phyloP scores from a whole-genome alignment of 1,140 invertebrate genomes.

The Periplaneta americana region DNA sequence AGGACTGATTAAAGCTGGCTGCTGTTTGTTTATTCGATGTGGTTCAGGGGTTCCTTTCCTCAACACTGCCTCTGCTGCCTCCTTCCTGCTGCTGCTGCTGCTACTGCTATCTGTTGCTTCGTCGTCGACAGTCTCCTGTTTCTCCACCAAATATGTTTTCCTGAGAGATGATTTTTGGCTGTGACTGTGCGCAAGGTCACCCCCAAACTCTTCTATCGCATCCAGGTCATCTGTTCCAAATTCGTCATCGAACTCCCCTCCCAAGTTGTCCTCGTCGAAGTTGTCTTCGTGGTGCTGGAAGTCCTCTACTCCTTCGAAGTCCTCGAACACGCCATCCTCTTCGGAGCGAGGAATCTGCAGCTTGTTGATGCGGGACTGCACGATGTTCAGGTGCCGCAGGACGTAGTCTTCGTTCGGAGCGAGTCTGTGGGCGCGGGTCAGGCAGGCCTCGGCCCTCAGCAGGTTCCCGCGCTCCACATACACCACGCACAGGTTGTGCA shows the following conservation, averaged over 20 bases:
- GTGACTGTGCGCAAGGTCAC: not conserved
- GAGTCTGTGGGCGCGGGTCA: constrained; percentile 68
- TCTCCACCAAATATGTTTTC: not conserved
- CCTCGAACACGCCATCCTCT: not conserved
- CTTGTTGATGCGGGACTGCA: constrained; percentile 56
- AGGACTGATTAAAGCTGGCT: not conserved
- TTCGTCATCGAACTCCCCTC: not conserved
- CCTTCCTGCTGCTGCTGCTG: too few species aligned
- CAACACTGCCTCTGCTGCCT: too few species aligned
- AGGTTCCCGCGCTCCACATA: constrained; percentile 87
- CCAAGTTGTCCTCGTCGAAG: not conserved
- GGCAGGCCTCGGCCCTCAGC: constrained; percentile 73
- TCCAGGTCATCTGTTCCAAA: not conserved
- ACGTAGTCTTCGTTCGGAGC: constrained; percentile 90
- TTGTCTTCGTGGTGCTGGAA: not conserved
- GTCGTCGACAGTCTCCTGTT: not conserved
- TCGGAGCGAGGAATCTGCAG: constrained; percentile 6
- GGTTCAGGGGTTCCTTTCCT: not conserved
- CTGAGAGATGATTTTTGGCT: not conserved
- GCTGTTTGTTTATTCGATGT: not conserved
- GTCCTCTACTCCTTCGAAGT: not conserved
- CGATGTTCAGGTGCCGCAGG: constrained; percentile 78
- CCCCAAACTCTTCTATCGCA: not conserved
- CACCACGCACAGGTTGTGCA: constrained; percentile 95
- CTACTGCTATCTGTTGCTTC: too few species aligned